Conservation (phyloP, 2,888 invertebrate genomes). For the Steromphala cineraria region DNA sequence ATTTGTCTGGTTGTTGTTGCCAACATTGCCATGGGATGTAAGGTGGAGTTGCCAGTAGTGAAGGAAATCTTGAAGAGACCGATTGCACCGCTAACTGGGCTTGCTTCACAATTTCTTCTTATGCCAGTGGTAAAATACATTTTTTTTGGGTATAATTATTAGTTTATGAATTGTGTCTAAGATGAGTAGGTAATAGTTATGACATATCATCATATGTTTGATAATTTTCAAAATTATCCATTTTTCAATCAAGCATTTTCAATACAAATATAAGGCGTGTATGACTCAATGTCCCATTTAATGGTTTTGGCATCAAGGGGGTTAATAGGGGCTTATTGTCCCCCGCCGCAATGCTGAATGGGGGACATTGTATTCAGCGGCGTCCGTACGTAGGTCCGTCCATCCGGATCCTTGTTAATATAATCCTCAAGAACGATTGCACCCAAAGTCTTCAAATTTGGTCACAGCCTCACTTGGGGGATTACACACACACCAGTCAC, state of each 20-base stretch:
- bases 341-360: too few species aligned
- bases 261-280: neutral
- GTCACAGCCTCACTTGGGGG: too few species aligned
- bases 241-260: too few species aligned
- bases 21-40: constrained; percentile 77
- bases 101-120: constrained; percentile 77
- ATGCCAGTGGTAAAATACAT: constrained; percentile 78
- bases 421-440: too few species aligned
- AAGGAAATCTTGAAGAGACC: constrained; percentile 75
- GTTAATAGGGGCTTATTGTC: too few species aligned
- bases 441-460: too few species aligned
- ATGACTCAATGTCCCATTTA: neutral
- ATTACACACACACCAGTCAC: too few species aligned
- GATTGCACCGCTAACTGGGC: constrained; percentile 77
- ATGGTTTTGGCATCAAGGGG: neutral
- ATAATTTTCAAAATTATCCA: neutral
- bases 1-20: constrained; percentile 60
- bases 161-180: neutral
- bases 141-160: neutral
- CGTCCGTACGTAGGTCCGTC: too few species aligned
- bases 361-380: too few species aligned
- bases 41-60: constrained; percentile 73
- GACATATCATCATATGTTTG: neutral
- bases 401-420: too few species aligned
- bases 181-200: too few species aligned